Evolutionary conservation across 1,140 invertebrate genomes (phyloP), one percentile per base, ranked within the genome.

Genomic region (Ips nitidus): DNA sequence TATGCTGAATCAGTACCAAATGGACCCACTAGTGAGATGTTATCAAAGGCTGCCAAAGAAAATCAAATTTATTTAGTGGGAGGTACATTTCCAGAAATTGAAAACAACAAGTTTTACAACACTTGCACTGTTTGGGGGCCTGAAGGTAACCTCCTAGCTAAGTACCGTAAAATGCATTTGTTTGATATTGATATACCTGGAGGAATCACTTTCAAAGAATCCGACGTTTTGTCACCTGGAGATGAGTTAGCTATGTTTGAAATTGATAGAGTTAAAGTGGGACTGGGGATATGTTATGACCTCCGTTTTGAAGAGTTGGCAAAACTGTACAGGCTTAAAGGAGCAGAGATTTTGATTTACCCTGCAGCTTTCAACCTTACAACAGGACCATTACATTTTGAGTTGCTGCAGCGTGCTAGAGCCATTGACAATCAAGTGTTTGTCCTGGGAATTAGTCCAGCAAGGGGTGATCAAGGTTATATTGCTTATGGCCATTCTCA

Each of bases 241-340:
- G 85, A 92, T 76, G 79, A 86, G 1, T 83, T 97, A 22, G 90
- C 89, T 0, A 90, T 83, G 0, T 93, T 98, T 77, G 82, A 92
- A 37, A 87, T 90, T 6, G 84, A 88, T 61, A 86, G 85, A 83
- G 85, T 98, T 72, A 96, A 96, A 1, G 84, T 98, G 71, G 97
- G 96, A 1, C 94, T 98, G 74, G 97, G 96, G 1, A 96, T 98
- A 75, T 98, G 96, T 76, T 98, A 98, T 79, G 97, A 98, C 81
- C 87, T 98, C 22, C 82, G 95, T 50, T 98, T 98, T 81, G 87
- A 92, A 69, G 94, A 97, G 83, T 85, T 98, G 85, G 93, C 94
- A 1, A 86, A 90, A 62, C 74, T 95, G 1, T 97, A 97, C 82
- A 83, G 91, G 36, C 87, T 76, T 36, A 66, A 76, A 66, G 74